Evolutionary conservation across 1,140 invertebrate species (phyloP).

Genomic region (Himalopsyche phryganea): DNA sequence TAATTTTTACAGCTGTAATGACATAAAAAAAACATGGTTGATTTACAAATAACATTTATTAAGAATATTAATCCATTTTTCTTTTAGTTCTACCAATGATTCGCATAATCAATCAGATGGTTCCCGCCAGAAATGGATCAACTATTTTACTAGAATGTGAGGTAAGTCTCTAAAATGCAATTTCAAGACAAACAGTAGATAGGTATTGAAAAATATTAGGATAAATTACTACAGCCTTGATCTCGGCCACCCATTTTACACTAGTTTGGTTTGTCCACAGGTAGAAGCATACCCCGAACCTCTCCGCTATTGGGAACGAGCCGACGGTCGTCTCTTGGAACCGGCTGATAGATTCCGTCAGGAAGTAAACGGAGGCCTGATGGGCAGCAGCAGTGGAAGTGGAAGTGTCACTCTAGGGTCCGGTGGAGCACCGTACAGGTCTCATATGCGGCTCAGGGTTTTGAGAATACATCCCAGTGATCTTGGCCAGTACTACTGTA

Average conservation of each 20-base stretch:
- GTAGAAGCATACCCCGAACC: slow-evolving; percentile 86
- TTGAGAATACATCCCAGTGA: slow-evolving; percentile 63
- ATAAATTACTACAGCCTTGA: too few species aligned
- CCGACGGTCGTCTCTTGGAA: slow-evolving; percentile 71
- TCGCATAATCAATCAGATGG: slow-evolving; percentile 68
- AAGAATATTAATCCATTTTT: too few species aligned
- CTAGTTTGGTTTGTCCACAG: too few species aligned
- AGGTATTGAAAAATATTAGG: too few species aligned
- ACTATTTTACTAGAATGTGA: slow-evolving; percentile 75
- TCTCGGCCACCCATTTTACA: too few species aligned
- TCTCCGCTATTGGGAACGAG: slow-evolving; percentile 79
- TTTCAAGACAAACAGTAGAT: slow-evolving; percentile 32
- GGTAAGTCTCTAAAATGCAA: slow-evolving; percentile 38
- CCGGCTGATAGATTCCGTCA: slow-evolving; percentile 66
- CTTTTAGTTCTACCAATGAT: slow-evolving; percentile 29
- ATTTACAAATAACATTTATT: too few species aligned
- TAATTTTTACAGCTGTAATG: too few species aligned
- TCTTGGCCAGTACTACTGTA: slow-evolving; percentile 73
- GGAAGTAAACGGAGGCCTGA: slow-evolving; percentile 50
- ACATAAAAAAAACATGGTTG: too few species aligned
- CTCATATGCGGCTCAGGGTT: slow-evolving; percentile 74
- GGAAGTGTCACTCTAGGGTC: slow-evolving; percentile 12
- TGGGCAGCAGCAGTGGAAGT: slow-evolving; percentile 40
- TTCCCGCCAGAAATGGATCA: slow-evolving; percentile 67
- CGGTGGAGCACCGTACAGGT: slow-evolving; percentile 42